Base-by-base conservation (phyloP, 2,888 invertebrate species). In the Pristionchus japonicus region DNA sequence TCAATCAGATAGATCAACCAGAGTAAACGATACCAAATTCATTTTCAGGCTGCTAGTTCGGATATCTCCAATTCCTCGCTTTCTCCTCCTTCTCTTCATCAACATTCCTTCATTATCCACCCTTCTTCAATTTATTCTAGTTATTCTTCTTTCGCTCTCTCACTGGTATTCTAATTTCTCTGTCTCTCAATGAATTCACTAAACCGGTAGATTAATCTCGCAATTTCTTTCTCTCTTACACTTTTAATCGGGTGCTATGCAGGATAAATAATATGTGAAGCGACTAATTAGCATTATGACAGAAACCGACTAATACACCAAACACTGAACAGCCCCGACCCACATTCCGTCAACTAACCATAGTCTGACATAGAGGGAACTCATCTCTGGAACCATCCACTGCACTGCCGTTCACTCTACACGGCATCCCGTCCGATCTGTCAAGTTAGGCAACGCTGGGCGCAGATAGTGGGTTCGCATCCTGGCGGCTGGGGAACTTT, bases 1-100 rank as follows among this genome's bases (percentile, higher is more conserved):
- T 93, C 83, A 89, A 91, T 47, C 92, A 93, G 86, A 93, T 93
- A 3, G 20, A 47, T 47, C 20, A n/a, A n/a, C n/a, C n/a, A 6
- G 49, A 49, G 9, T 49, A 23, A 70, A 3, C 27, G 15, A 9
- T 70, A 49, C 70, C 17, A n/a, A n/a, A 13, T n/a, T 49, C 52
- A 85, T 52, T 37, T 23, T n/a, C 15, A 85, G 85, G 85, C 64
- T 27, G 85, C 20, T 43, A 64, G 31, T 67, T 47, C 70, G 23
- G n/a, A 70, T 0, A 17, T 52, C n/a, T 70, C 86, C 13, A 27
- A 70, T 40, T 70, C 70, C 31, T 86, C 86, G 23, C 20, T 57
- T 20, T 86, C 86, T 86, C 86, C 86, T 40, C 49, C 49, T 15
- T 86, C 70, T 70, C 37, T 23, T 52, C 34, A 61, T 40, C 20